Conservation (phyloP, 2,797 vertebrate genomes). For the Chaunax sp. region DNA sequence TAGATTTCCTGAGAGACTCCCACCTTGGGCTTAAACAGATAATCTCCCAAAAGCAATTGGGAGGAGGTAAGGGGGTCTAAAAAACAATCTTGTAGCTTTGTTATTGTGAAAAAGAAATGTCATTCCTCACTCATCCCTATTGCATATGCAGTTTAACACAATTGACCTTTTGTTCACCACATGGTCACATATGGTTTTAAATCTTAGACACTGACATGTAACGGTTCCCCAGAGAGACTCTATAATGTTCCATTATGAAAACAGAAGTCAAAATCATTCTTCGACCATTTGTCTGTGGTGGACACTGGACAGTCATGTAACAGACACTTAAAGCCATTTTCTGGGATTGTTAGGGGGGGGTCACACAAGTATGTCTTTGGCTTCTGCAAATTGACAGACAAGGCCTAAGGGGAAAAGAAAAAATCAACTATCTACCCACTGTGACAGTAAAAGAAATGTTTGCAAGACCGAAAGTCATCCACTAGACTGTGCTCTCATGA, state of each 20-base stretch:
- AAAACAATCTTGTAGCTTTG: slow-evolving; percentile 37
- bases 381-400: slow-evolving; percentile 62
- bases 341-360: slow-evolving; percentile 58
- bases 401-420: slow-evolving; percentile 52
- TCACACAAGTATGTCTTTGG: slow-evolving; percentile 71
- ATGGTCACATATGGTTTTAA: slow-evolving; percentile 21
- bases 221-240: slow-evolving; percentile 38
- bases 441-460: slow-evolving; percentile 41
- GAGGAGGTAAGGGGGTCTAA: slow-evolving; percentile 36
- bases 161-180: slow-evolving; percentile 26
- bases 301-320: slow-evolving; percentile 60
- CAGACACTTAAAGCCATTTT: slow-evolving; percentile 59
- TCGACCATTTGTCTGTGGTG: slow-evolving; percentile 51
- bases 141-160: slow-evolving; percentile 29
- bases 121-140: slow-evolving; percentile 3
- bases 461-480: slow-evolving; percentile 27
- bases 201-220: slow-evolving; percentile 30
- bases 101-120: slow-evolving; percentile 25
- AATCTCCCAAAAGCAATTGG: slow-evolving; percentile 68
- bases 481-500: slow-evolving; percentile 11
- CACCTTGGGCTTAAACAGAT: slow-evolving; percentile 82
- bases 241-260: slow-evolving; percentile 57
- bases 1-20: slow-evolving; percentile 83
- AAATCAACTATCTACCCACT: slow-evolving; percentile 58
- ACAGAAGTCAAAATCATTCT: slow-evolving; percentile 50